Evolutionary conservation across 2,888 invertebrate species (phyloP).

Genomic region (Andrena praecox): DNA sequence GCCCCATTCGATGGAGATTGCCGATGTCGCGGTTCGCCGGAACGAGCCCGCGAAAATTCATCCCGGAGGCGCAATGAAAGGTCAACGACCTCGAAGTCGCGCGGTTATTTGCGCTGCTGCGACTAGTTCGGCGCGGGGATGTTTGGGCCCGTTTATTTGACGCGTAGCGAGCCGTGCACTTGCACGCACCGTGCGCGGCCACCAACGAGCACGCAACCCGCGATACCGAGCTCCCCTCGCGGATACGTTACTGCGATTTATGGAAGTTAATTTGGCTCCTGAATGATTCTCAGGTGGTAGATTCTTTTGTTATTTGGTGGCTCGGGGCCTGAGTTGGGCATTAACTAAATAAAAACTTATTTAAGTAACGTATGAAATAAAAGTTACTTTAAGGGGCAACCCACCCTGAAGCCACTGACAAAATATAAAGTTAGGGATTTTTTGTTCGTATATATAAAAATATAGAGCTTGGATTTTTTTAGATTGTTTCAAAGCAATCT

Average conservation of each 20-base stretch:
- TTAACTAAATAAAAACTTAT: too few relatives aligned
- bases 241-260: slow-evolving; percentile 17
- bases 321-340: neutral
- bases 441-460: too few relatives aligned
- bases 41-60: slow-evolving; percentile 6
- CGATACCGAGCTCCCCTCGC: slow-evolving; percentile 16
- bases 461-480: too few relatives aligned
- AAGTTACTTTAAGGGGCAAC: too few relatives aligned
- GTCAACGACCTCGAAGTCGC: neutral
- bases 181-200: neutral
- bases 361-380: too few relatives aligned
- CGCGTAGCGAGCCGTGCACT: neutral
- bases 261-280: neutral
- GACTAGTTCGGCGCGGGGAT: slow-evolving; percentile 11
- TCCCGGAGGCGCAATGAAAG: neutral
- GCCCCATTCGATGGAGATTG: slow-evolving; percentile 1
- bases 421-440: too few relatives aligned
- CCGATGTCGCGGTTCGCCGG: neutral
- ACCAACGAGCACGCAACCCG: neutral
- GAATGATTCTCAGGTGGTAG: neutral
- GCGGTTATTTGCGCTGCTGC: slow-evolving; percentile 27
- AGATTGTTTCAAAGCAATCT: too few relatives aligned
- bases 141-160: slow-evolving; percentile 38
- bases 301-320: neutral
- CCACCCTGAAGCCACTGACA: too few relatives aligned